Evolutionary conservation across 2,797 vertebrate species (phyloP).

Genomic region (Mormyrus proboscirostris): DNA sequence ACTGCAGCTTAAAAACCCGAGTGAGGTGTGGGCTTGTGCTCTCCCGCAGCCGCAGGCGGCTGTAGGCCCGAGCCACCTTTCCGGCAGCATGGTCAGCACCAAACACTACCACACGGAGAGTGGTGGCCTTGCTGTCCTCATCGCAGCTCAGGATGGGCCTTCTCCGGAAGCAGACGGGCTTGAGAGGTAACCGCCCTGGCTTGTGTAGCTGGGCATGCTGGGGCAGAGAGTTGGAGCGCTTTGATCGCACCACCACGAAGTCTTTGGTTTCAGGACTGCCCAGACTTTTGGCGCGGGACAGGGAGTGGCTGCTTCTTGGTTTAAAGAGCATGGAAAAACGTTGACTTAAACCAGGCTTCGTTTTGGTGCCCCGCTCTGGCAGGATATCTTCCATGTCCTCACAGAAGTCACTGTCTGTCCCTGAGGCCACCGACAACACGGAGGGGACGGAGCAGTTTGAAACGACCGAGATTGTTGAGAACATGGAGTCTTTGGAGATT

Average conservation of each 20-base stretch:
- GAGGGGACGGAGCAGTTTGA: constrained; percentile 70
- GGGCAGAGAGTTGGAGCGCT: constrained; percentile 83
- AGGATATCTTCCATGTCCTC: constrained; percentile 72
- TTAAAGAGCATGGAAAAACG: constrained; percentile 73
- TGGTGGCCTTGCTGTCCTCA: constrained; percentile 67
- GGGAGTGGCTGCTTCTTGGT: constrained; percentile 58
- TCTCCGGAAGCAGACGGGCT: constrained; percentile 61
- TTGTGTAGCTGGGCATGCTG: constrained; percentile 66
- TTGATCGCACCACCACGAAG: constrained; percentile 57
- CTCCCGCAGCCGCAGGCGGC: constrained; percentile 75
- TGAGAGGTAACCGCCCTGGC: constrained; percentile 40
- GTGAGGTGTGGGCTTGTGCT: constrained; percentile 73
- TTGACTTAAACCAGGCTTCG: constrained; percentile 59
- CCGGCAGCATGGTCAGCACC: constrained; percentile 87
- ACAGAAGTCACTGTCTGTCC: constrained; percentile 79
- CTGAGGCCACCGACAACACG: constrained; percentile 76
- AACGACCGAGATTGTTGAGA: constrained; percentile 62
- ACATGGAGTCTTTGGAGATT: constrained; percentile 72
- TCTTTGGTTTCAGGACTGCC: constrained; percentile 61
- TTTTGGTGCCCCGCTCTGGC: constrained; percentile 41
- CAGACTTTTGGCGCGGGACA: constrained; percentile 79
- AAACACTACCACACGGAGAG: constrained; percentile 85
- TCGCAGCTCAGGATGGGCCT: constrained; percentile 84
- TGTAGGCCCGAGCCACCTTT: constrained; percentile 87
- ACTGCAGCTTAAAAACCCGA: constrained; percentile 80